A percentile compares a stretch with the other conserved stretches of the same genome.
These are phyloP conservation scores for Balanococcus diminutus DNA, from an alignment of 2,888 invertebrate genomes.

Conservation along the genomic window DNA sequence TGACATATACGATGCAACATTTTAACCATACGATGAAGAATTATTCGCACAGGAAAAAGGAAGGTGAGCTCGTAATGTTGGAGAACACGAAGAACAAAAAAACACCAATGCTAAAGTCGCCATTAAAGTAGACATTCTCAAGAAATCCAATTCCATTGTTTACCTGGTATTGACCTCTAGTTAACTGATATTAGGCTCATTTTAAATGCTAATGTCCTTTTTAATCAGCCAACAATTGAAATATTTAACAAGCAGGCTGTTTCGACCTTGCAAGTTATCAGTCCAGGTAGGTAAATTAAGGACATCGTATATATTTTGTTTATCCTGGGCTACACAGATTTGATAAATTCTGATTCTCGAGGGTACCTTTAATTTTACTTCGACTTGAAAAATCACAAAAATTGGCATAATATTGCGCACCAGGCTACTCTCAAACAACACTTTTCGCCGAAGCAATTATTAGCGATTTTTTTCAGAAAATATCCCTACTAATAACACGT, in stretches of 20 bases:
- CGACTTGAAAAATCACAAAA: too few relatives aligned
- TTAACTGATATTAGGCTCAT: constrained; percentile 7
- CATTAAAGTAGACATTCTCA: background rate
- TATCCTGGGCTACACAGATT: too few relatives aligned
- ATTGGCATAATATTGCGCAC: background rate
- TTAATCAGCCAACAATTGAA: constrained; percentile 2
- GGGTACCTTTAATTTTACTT: too few relatives aligned
- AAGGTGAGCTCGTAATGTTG: background rate
- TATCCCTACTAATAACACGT: background rate
- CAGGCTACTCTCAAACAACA: background rate
- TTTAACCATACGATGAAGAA: background rate
- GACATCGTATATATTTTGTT: too few relatives aligned
- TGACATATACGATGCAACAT: background rate
- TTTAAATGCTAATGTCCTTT: constrained; percentile 25
- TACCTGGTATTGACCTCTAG: constrained; percentile 28
- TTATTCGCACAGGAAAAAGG: constrained; percentile 11
- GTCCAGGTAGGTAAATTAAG: background rate
- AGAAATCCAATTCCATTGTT: constrained; percentile 12
- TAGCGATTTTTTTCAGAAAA: background rate
- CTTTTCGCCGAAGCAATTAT: background rate
- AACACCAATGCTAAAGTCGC: background rate
- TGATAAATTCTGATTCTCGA: too few relatives aligned
- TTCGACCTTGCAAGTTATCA: background rate
- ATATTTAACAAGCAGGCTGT: background rate
- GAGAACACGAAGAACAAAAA: background rate